Evolutionary conservation across 1,140 invertebrate species (phyloP), one percentile per base, ranked within the genome.

Genomic region (Diorhabda carinulata): DNA sequence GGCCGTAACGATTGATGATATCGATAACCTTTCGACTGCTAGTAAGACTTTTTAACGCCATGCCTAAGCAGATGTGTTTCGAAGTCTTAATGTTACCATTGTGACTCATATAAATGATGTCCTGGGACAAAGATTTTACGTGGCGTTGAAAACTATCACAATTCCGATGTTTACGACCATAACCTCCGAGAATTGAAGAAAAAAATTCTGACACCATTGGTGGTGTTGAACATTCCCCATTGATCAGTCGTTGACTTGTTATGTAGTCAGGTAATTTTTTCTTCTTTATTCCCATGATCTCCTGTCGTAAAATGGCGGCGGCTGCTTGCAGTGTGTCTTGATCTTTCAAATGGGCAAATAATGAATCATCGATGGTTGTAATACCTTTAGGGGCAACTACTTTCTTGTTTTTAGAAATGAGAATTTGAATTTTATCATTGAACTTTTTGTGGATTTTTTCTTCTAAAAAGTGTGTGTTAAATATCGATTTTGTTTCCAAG

Each of bases 11-110:
- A 25, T 25, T 25, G 25, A 67, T 80, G 72, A 75, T 70, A 70
- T 73, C 61, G 45, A 74, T 60, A 61, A 72, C 61, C 70, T 78
- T 80, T 59, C 73, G 70, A 61, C 80, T 79, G 57, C 74, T 81
- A 9, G 79, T 78, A 42, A 81, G 58, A 71, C 78, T 81, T 67
- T 80, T 79, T 10, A 79, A 43, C 3, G 64, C 62, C 9, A 70
- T 70, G 44, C 25, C 25, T 25, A 25, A 25, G 25, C 25, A 25
- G 25, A 25, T 25, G 25, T 25, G 25, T 25, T 25, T 25, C 25
- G 25, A 25, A 25, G 25, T 25, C 25, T 25, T 25, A 25, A 25
- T 25, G 25, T 25, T 25, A 6, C 77, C 77, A 73, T 77, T 75
- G 64, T 43, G 57, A 7, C 73, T 68, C 43, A 42, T 64, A 70